Conservation (phyloP, 1,140 invertebrate species). For the Globodera rostochiensis region DNA sequence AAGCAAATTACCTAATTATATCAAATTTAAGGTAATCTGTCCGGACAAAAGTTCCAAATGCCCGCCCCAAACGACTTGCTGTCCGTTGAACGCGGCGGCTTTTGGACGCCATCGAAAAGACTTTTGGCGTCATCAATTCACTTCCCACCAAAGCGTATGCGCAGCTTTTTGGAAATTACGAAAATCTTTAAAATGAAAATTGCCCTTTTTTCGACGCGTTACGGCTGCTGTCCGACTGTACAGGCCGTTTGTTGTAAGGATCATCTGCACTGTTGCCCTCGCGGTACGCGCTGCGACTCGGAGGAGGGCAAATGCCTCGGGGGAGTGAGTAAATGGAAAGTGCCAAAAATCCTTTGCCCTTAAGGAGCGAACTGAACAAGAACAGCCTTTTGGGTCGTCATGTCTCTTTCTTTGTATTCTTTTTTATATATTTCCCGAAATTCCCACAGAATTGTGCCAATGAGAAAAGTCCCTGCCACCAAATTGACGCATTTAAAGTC, state of each 20-base stretch:
- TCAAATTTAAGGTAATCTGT: constrained; percentile 21
- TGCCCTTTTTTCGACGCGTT: constrained; percentile 45
- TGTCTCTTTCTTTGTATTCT: neutral
- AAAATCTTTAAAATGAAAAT: neutral
- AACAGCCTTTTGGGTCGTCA: neutral
- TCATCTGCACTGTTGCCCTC: constrained; percentile 63
- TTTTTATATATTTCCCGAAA: neutral
- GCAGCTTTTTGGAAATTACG: too few relatives aligned
- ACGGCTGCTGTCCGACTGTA: constrained; percentile 67
- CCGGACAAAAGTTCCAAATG: constrained; percentile 55
- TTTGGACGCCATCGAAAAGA: constrained; percentile 11
- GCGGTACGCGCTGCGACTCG: constrained; percentile 52
- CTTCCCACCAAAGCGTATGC: neutral
- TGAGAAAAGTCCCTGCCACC: neutral
- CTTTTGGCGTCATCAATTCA: neutral
- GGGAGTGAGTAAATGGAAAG: neutral
- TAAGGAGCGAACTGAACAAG: neutral
- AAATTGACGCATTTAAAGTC: neutral
- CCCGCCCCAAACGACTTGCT: constrained; percentile 66
- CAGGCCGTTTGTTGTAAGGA: constrained; percentile 65
- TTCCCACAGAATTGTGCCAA: neutral
- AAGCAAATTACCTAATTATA: too few relatives aligned
- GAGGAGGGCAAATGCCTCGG: constrained; percentile 21
- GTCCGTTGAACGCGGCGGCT: constrained; percentile 43
- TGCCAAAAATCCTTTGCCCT: neutral